Base-by-base conservation (phyloP, 2,113 vertebrate genomes). In the Eubucco bourcierii region DNA sequence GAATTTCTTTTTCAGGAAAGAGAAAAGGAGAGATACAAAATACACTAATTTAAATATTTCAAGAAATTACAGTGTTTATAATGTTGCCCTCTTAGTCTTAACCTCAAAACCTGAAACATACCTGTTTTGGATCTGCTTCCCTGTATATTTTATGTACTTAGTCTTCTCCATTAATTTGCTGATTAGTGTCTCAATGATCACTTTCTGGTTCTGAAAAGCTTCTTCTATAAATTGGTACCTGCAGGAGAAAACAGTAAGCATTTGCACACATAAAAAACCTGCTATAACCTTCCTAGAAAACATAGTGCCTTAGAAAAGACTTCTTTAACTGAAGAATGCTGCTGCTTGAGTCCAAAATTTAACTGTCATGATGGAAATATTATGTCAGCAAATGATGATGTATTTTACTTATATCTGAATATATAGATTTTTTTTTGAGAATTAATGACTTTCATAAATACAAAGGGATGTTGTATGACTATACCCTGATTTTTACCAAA, bases 171-270 rank as follows among this genome's bases (percentile, higher is more conserved):
- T 99, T 84, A 99, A 87, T 96, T 99, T 99, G 50, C 98, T 98
- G 15, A 99, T 99, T 96, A 99, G 97, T 58, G 98, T 99, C 94
- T 99, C 99, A 94, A 99, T 98, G 88, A 99, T 98, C 88, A 99
- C 98, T 95, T 98, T 98, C 97, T 99, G 99, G 96, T 99, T 99
- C 86, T 98, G 98, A 97, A 99, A 99, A 10, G 99, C 99, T 95
- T 99, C 99, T 96, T 99, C 99, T 95, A 99, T 97, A 97, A 99
- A 99, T 94, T 99, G 99, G 66, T 99, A 99, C 93, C 99, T 99
- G 86, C 23, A 97, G 82, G 73, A 80, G 93, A 89, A 87, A 84
- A 80, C 7, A 85, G 21, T 61, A 72, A 91, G 14, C 41, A 87
- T 71, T 72, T 77, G 47, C 47, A 90, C 77, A 90, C 14, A 81